phyloP scores from a whole-genome alignment of 2,113 vertebrate genomes.

The Garra rufa region DNA sequence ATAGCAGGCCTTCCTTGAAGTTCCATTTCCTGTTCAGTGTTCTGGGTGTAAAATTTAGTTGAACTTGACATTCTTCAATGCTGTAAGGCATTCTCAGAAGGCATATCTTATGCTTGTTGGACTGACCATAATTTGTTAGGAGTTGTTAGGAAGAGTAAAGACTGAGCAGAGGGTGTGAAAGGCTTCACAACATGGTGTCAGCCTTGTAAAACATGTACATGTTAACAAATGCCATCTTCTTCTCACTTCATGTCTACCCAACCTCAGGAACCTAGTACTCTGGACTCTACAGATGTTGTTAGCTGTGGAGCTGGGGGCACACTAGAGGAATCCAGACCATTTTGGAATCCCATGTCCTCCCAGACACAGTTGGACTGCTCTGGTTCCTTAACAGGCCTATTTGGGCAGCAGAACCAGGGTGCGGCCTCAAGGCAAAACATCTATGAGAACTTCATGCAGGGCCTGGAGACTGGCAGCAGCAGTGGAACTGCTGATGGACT shows the following conservation, averaged over 20 bases:
- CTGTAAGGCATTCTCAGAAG: not conserved
- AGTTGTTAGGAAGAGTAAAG: not conserved
- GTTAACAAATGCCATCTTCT: not conserved
- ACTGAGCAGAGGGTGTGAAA: not conserved
- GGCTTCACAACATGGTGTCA: conserved; percentile 6
- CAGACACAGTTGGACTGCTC: conserved; percentile 75
- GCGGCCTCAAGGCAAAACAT: conserved; percentile 83
- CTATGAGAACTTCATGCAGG: conserved; percentile 91
- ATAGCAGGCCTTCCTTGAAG: conserved; percentile 2
- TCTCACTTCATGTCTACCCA: not conserved
- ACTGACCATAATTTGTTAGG: not conserved
- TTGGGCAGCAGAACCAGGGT: conserved; percentile 67
- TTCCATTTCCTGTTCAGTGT: not conserved
- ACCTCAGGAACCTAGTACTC: conserved; percentile 41
- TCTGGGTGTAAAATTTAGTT: not conserved
- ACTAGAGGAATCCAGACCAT: conserved; percentile 53
- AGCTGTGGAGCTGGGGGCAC: conserved; percentile 63
- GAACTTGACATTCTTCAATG: not conserved
- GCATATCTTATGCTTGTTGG: not conserved
- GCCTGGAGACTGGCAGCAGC: conserved; percentile 82
- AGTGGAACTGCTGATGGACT: conserved; percentile 47
- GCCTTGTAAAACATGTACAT: not conserved
- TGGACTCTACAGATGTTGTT: conserved; percentile 24
- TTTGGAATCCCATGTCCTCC: conserved; percentile 68
- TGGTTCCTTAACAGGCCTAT: conserved; percentile 56